Base-by-base conservation (phyloP, 2,888 invertebrate species). In the Drosophila prostipennis region DNA sequence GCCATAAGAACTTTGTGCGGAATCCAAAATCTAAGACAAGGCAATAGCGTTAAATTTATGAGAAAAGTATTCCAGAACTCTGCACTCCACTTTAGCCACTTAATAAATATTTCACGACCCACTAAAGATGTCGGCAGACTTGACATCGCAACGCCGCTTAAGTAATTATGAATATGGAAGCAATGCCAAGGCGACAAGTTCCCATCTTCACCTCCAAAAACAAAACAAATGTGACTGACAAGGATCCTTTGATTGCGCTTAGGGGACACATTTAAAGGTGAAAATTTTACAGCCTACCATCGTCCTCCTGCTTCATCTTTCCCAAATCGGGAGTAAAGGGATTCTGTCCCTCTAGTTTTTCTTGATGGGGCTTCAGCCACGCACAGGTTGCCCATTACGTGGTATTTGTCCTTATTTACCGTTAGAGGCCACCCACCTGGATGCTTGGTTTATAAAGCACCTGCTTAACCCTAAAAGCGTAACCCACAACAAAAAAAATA, bases 191-290 rank as follows among this genome's bases (percentile, higher is more conserved):
- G 65, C 56, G 67, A 67, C 56, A 37, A 16, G 37, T 56, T 19
- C 19, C 49, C 67, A 43, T 65, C 39, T 34, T 29, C 23, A 58
- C 56, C 23, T 32, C 19, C 13, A 29, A 29, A 14, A 56, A 54
- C 52, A 51, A 39, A 45, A 56, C 48, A 53, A 61, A 78, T 70
- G 58, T 58, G 74, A 77, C 75, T 72, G 77, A 69, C 72, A 73
- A 75, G 87, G 75, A 76, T 74, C 63, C 55, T 61, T 82, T 85
- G 82, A 87, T 87, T 80, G 78, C 82, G 75, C 85, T 74, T 79
- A 59, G 71, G 85, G 86, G 85, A 85, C 79, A 79, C 82, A 85
- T 85, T 85, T 76, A 73, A 80, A 82, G 80, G 87, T 87, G 84
- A 65, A 74, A 84, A 86, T 80, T 86, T 86, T 80, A 74, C 72